Base-by-base conservation (phyloP, 2,797 vertebrate species). In the Acestrorhynchus altus region DNA sequence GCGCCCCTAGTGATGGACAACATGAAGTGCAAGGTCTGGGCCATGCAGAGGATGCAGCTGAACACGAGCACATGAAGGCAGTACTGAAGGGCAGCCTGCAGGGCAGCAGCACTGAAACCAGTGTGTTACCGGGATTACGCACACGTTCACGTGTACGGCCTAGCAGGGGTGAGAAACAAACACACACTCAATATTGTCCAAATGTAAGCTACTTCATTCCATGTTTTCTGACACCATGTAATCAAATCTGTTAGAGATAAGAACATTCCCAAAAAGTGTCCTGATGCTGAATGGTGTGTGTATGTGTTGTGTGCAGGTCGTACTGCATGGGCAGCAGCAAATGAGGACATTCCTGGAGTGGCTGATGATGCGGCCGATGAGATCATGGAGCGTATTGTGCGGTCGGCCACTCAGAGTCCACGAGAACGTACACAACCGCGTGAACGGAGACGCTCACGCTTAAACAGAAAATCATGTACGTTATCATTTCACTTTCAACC, bases 301-400 rank as follows among this genome's bases (percentile, higher is more conserved):
- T 63, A 11, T 24, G n/a, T 71, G 61, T 79, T 24, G 42, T 57
- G 1, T 56, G 16, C 72, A 99, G 97, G 95, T 64, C 95, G 91
- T 56, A 83, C 87, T 0, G 78, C 95, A 0, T 90, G 94, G 93
- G 92, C 92, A 0, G 81, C 94, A 4, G 85, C 92, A 4, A 91
- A 87, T 0, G 95, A 96, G 0, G 96, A 98, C 22, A 80, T 92
- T 0, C 93, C 93, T 0, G 91, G 88, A 0, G 89, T 90, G 18
- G 94, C 95, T 0, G 96, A 97, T 0, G 96, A 96, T 0, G 92
- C 94, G 0, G 97, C 97, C 0, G 97, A 98, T 15, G 97, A 98
- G 87, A 98, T 99, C 88, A 99, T 99, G 97, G 97, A 99, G 86
- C 95, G 95, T 16, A 98, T 98, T 0, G 96, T 99, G 28, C 95